These are phyloP conservation scores for Tetanocera ferruginea DNA, from an alignment of 2,888 invertebrate genomes.

Conservation along the genomic window DNA sequence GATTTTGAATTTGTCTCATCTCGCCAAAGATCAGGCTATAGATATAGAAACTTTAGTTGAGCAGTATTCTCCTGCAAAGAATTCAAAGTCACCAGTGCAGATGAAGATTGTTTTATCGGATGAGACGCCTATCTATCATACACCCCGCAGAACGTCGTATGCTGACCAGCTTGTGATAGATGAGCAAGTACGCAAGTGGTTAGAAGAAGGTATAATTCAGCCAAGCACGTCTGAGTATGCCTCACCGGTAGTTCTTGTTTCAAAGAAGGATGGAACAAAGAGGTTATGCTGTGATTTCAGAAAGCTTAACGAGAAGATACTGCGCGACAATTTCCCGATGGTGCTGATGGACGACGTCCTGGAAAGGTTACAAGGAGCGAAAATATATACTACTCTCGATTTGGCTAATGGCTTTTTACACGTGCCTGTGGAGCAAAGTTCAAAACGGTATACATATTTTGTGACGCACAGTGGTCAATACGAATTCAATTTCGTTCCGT, in stretches of 20 bases:
- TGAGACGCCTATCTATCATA: conserved; percentile 36
- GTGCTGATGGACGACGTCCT: conserved; percentile 39
- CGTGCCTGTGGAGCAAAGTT: conserved; percentile 38
- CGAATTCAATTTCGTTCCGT: conserved; percentile 45
- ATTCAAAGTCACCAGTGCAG: neutral
- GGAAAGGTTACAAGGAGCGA: conserved; percentile 29
- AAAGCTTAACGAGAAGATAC: conserved; percentile 15
- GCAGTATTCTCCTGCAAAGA: neutral
- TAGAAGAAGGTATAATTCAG: neutral
- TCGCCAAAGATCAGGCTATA: neutral
- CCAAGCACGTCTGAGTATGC: conserved; percentile 49
- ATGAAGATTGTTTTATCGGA: neutral
- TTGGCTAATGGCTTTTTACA: conserved; percentile 45
- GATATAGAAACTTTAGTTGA: neutral
- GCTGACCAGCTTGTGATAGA: conserved; percentile 48
- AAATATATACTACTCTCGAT: conserved; percentile 47
- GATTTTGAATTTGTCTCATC: neutral
- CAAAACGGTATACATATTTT: conserved; percentile 39
- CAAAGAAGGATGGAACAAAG: conserved; percentile 40
- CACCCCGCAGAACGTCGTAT: conserved; percentile 37
- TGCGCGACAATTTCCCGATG: conserved; percentile 44
- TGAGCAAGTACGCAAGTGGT: conserved; percentile 48
- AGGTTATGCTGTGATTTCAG: conserved; percentile 40
- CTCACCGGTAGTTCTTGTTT: conserved; percentile 45
- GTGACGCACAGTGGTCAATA: conserved; percentile 42